A percentile compares a stretch with the other conserved stretches of the same genome.
Evolutionary conservation across 2,888 invertebrate species (phyloP).

Genomic region (Dichetophora obliterata): DNA sequence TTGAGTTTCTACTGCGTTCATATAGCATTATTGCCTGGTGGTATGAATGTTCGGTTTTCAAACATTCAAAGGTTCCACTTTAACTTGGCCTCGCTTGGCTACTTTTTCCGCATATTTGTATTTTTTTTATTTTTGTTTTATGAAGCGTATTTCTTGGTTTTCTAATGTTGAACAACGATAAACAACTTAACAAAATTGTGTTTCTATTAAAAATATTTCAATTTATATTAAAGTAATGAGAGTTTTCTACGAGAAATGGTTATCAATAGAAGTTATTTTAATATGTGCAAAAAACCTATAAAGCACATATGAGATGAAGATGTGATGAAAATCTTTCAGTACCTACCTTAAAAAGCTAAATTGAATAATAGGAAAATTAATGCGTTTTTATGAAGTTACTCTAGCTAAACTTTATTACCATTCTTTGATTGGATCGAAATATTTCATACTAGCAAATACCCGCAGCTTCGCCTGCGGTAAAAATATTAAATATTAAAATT

Average conservation of each 20-base stretch:
- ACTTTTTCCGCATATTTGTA: background rate
- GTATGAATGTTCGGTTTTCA: background rate
- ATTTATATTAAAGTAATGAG: background rate
- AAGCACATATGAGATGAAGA: too few relatives aligned
- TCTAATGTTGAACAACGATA: background rate
- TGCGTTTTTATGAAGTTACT: too few relatives aligned
- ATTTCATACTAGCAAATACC: too few relatives aligned
- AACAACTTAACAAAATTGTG: too few relatives aligned
- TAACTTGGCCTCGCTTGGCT: background rate
- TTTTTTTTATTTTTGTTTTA: constrained; percentile 13
- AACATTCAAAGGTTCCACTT: constrained; percentile 6
- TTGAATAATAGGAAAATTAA: too few relatives aligned
- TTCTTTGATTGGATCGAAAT: too few relatives aligned
- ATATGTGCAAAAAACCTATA: too few relatives aligned
- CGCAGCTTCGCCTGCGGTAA: too few relatives aligned
- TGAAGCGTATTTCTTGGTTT: constrained; percentile 8
- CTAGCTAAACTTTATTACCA: too few relatives aligned
- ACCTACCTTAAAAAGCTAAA: too few relatives aligned
- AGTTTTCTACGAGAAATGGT: background rate
- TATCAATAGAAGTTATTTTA: background rate
- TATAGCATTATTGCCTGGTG: background rate
- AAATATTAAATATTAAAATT: too few relatives aligned
- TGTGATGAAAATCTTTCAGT: too few relatives aligned
- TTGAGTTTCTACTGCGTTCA: constrained; percentile 48
- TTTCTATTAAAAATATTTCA: background rate